Evolutionary conservation across 2,888 invertebrate species (phyloP), one percentile per base, ranked within the genome.

Genomic region (Ceriagrion tenellum): DNA sequence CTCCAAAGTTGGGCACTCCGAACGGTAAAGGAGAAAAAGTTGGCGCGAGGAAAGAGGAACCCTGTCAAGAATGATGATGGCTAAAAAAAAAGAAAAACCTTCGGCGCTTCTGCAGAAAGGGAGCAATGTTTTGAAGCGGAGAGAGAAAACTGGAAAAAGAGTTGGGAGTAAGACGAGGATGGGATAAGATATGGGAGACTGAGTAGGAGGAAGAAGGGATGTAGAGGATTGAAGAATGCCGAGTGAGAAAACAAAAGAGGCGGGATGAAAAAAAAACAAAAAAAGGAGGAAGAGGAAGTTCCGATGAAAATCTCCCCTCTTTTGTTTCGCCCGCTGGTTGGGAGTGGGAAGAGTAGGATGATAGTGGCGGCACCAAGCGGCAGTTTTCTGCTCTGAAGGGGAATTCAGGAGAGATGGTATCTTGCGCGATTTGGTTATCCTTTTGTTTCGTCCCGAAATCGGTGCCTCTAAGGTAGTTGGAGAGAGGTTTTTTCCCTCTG

Each of bases 1-100:
- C 30, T 81, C 81, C 81, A 81, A 59, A 35, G 81, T 81, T 30
- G 30, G 81, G 2, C 1, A 81, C 81, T 4, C 30, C 81, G 18
- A 16, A 81, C 81, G 35, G 35, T 35, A 35, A 6, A 13, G 16
- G 30, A 30, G 16, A 12, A 81, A 35, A 26, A 30, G 30, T 18
- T 16, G 35, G 35, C 30, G 81, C 0, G 13, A 16, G 16, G 81
- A 69, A 35, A 35, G 16, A 35, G 81, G 35, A 26, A 74, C 20
- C 74, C 74, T 74, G 74, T 74, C n/a, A 81, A 81, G 81, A 81
- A 81, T 81, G 81, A 81, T 35, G 81, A 81, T 81, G 81, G 35
- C 18, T 81, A 35, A 35, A 59, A 47, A 47, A 47, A 47, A 47
- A 47, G 8, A 8, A 47, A 69, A 81, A 81, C 81, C 35, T 81